These are phyloP conservation scores for Platynereis dumerilii DNA, from an alignment of 2,888 invertebrate species.

Conservation along the genomic window DNA sequence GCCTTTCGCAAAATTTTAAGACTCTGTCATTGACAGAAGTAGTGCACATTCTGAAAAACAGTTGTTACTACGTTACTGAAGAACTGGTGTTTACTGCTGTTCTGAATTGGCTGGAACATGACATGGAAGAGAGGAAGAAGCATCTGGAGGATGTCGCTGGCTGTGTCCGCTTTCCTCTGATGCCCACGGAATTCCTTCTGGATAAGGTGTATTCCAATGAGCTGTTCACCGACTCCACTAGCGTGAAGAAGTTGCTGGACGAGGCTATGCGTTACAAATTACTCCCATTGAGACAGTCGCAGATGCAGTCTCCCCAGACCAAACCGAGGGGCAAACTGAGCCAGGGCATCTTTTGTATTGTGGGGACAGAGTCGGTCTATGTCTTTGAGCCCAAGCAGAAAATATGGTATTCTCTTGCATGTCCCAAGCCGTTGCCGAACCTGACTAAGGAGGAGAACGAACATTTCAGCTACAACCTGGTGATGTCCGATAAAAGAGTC, in stretches of 20 bases:
- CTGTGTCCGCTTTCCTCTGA: constrained; percentile 1
- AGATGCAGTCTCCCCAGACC: not conserved
- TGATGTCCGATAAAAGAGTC: too few relatives aligned
- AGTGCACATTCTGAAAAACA: not conserved
- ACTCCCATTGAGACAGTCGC: not conserved
- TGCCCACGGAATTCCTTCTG: not conserved
- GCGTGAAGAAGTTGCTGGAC: not conserved
- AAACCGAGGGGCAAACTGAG: not conserved
- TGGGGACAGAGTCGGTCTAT: too few relatives aligned
- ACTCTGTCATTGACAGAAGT: not conserved
- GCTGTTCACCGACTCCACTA: not conserved
- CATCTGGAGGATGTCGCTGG: not conserved
- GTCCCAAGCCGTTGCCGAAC: too few relatives aligned
- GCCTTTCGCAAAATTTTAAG: not conserved
- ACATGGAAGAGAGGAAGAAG: not conserved
- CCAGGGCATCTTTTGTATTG: too few relatives aligned
- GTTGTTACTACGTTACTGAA: not conserved
- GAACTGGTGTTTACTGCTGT: not conserved
- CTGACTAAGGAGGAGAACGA: too few relatives aligned
- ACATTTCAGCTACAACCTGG: too few relatives aligned
- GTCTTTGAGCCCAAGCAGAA: too few relatives aligned
- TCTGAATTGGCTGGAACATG: not conserved
- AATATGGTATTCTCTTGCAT: too few relatives aligned
- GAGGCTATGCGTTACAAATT: not conserved
- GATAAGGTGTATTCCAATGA: not conserved